These are phyloP conservation scores for Chrysolina haemoptera DNA, from an alignment of 2,888 invertebrate genomes.

Conservation along the genomic window DNA sequence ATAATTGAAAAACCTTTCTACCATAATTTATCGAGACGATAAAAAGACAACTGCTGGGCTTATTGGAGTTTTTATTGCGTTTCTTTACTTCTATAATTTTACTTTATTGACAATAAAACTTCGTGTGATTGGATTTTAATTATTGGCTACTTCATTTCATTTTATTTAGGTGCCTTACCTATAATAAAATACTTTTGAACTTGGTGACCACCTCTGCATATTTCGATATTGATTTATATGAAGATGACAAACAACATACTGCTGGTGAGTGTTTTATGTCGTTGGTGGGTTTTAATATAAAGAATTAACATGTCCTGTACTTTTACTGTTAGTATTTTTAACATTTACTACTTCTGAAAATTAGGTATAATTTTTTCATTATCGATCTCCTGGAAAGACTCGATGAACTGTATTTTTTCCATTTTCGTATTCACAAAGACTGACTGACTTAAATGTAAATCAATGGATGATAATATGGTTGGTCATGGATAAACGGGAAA, in stretches of 20 bases:
- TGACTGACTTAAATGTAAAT: no score
- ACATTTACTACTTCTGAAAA: no score
- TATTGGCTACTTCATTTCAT: slow-evolving; percentile 33
- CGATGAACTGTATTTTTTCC: no score
- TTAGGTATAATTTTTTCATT: no score
- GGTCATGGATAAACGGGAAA: no score
- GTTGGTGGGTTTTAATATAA: no score
- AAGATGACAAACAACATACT: not conserved
- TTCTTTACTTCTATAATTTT: slow-evolving; percentile 25
- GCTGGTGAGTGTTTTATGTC: no score
- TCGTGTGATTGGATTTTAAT: slow-evolving; percentile 34
- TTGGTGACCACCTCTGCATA: slow-evolving; percentile 1
- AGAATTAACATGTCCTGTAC: no score
- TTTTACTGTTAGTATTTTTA: no score
- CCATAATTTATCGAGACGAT: slow-evolving; percentile 33
- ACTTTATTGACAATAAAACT: slow-evolving; percentile 33
- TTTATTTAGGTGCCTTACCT: slow-evolving; percentile 29
- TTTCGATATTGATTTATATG: not conserved
- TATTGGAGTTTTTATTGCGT: slow-evolving; percentile 31
- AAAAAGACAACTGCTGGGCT: slow-evolving; percentile 33
- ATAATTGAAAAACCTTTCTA: slow-evolving; percentile 28
- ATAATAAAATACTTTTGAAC: slow-evolving; percentile 14
- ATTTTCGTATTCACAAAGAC: no score
- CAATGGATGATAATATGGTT: no score
- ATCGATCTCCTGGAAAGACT: no score